These are phyloP conservation scores for Maconellicoccus hirsutus DNA, from an alignment of 1,140 invertebrate species.

Conservation along the genomic window DNA sequence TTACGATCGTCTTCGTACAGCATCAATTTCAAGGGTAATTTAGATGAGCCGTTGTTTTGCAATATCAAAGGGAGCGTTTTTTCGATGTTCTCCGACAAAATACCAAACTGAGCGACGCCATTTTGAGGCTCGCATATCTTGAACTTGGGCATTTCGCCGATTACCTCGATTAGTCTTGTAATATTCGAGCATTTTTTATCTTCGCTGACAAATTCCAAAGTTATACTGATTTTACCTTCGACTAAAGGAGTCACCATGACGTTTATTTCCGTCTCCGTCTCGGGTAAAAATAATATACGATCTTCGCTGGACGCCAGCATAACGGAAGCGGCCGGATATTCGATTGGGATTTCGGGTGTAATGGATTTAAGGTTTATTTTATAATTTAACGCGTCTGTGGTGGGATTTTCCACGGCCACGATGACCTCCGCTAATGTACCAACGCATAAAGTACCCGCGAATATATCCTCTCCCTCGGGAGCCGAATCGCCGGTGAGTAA, in stretches of 20 bases:
- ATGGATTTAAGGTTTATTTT: not conserved
- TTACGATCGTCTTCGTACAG: not conserved
- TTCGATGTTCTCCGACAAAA: not conserved
- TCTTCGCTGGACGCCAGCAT: not conserved
- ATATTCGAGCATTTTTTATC: slow-evolving; percentile 15
- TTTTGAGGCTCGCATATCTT: not conserved
- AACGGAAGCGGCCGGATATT: not conserved
- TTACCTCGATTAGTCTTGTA: not conserved
- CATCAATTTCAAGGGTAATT: not conserved
- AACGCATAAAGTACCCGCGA: slow-evolving; percentile 6
- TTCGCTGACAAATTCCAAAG: not conserved
- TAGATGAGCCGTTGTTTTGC: not conserved
- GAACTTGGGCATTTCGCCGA: not conserved
- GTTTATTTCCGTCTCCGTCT: not conserved
- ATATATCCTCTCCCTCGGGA: not conserved
- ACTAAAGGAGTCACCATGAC: not conserved
- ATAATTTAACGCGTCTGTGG: not conserved
- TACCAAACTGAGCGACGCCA: not conserved
- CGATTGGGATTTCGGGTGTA: not conserved
- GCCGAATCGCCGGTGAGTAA: not conserved
- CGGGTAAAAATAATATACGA: not conserved
- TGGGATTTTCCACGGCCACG: not conserved
- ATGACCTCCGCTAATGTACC: not conserved
- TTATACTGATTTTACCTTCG: not conserved
- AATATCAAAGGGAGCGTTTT: not conserved